phyloP scores from a whole-genome alignment of 2,113 vertebrate species.

The Oncorhynchus tshawytscha region DNA sequence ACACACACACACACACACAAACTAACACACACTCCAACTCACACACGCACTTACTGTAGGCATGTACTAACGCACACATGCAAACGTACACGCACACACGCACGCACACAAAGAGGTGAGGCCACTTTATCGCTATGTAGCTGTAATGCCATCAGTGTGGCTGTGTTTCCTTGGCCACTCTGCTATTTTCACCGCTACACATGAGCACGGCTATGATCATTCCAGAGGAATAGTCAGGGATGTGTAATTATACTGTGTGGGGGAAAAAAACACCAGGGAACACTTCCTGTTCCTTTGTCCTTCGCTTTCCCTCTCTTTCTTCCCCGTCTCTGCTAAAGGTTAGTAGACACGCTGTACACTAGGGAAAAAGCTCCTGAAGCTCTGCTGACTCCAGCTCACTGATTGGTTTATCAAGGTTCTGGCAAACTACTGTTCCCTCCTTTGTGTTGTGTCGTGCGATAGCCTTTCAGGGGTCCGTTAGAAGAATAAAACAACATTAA shows the following conservation, averaged over 20 bases:
- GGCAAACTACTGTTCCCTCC: conserved; percentile 55
- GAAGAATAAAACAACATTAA: conserved; percentile 36
- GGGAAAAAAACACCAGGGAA: conserved; percentile 59
- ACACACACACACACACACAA: too few relatives aligned
- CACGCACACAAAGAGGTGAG: background rate
- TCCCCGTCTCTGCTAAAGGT: conserved; percentile 46
- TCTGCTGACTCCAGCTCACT: conserved; percentile 57
- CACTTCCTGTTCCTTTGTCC: conserved; percentile 64
- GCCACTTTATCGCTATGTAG: too few relatives aligned
- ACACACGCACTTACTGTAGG: too few relatives aligned
- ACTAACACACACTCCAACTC: background rate
- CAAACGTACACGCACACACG: background rate
- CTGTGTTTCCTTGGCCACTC: too few relatives aligned
- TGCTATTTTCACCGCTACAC: background rate
- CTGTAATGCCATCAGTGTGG: too few relatives aligned
- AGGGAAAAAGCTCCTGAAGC: conserved; percentile 41
- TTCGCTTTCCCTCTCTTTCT: conserved; percentile 24
- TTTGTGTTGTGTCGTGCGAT: conserved; percentile 51
- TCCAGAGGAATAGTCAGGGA: conserved; percentile 65
- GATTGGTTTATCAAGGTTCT: conserved; percentile 58
- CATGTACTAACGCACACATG: too few relatives aligned
- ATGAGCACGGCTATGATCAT: conserved; percentile 22
- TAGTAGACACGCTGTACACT: conserved; percentile 51
- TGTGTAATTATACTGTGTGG: conserved; percentile 81
- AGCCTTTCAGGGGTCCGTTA: conserved; percentile 63